Conservation (phyloP, 2,888 invertebrate species). For the Epistrophella euchroma region DNA sequence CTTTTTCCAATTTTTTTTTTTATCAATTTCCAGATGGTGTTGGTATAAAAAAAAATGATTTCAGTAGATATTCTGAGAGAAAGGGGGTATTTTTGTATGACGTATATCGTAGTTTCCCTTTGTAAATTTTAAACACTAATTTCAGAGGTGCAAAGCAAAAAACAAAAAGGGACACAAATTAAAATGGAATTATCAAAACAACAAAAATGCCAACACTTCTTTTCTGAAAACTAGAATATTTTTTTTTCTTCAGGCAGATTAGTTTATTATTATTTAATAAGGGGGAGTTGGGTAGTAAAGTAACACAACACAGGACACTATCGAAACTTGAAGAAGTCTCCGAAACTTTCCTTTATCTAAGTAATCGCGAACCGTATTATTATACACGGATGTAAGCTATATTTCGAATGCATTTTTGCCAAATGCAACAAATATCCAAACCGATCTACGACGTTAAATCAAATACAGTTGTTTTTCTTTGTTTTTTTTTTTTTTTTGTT, state of each 20-base stretch:
- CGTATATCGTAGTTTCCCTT: constrained; percentile 38
- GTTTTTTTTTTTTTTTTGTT: neutral
- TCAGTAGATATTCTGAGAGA: neutral
- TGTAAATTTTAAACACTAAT: constrained; percentile 10
- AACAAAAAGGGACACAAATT: constrained; percentile 4
- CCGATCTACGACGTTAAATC: constrained; percentile 21
- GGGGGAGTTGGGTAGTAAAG: constrained; percentile 11
- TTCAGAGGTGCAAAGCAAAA: neutral
- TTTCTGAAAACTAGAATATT: neutral
- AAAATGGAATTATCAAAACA: constrained; percentile 13
- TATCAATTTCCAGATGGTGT: constrained; percentile 12
- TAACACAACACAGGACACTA: constrained; percentile 13
- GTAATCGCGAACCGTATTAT: constrained; percentile 68
- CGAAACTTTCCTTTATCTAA: constrained; percentile 41
- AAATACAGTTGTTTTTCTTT: constrained; percentile 9
- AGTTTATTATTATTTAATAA: neutral
- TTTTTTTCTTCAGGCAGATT: constrained; percentile 5
- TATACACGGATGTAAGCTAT: constrained; percentile 65
- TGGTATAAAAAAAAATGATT: neutral
- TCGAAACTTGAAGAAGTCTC: constrained; percentile 29
- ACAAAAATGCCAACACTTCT: neutral
- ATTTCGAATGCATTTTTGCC: constrained; percentile 65
- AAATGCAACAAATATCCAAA: constrained; percentile 64
- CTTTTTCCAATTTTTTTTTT: neutral
- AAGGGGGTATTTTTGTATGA: constrained; percentile 15